phyloP scores from a whole-genome alignment of 2,888 invertebrate species.

The Spilarctia lutea region DNA sequence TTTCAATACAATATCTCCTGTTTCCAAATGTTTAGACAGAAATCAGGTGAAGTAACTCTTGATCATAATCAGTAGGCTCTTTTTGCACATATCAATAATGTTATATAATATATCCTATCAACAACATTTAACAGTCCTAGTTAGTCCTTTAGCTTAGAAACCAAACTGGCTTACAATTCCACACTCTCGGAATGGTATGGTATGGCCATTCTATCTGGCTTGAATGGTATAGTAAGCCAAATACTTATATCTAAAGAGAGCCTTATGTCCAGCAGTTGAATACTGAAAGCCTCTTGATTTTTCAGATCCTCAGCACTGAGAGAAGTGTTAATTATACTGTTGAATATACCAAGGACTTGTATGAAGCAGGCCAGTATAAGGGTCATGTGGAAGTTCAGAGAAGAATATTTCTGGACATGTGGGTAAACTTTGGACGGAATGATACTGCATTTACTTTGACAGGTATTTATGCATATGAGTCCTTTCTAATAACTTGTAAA shows the following conservation, averaged over 20 bases:
- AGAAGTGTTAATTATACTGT: slow-evolving; percentile 88
- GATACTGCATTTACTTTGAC: slow-evolving; percentile 70
- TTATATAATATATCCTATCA: too few relatives aligned
- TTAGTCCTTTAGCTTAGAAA: too few relatives aligned
- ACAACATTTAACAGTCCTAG: too few relatives aligned
- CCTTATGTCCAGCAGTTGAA: too few relatives aligned
- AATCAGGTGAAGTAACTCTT: not conserved
- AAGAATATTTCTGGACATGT: slow-evolving; percentile 70
- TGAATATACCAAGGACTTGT: slow-evolving; percentile 83
- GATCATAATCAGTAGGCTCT: too few relatives aligned
- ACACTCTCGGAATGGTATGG: too few relatives aligned
- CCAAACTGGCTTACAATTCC: too few relatives aligned
- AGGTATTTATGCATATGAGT: slow-evolving; percentile 57
- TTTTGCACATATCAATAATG: too few relatives aligned
- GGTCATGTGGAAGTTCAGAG: slow-evolving; percentile 81
- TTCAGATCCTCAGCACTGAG: slow-evolving; percentile 76
- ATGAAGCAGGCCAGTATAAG: slow-evolving; percentile 87
- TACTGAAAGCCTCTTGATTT: not conserved
- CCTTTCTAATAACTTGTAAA: not conserved
- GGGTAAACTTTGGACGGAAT: slow-evolving; percentile 65
- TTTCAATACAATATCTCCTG: not conserved
- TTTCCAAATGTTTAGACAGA: not conserved
- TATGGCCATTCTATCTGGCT: too few relatives aligned
- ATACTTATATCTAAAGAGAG: too few relatives aligned
- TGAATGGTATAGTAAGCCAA: too few relatives aligned